phyloP scores from a whole-genome alignment of 2,113 vertebrate species.

The Vulpes lagopus region DNA sequence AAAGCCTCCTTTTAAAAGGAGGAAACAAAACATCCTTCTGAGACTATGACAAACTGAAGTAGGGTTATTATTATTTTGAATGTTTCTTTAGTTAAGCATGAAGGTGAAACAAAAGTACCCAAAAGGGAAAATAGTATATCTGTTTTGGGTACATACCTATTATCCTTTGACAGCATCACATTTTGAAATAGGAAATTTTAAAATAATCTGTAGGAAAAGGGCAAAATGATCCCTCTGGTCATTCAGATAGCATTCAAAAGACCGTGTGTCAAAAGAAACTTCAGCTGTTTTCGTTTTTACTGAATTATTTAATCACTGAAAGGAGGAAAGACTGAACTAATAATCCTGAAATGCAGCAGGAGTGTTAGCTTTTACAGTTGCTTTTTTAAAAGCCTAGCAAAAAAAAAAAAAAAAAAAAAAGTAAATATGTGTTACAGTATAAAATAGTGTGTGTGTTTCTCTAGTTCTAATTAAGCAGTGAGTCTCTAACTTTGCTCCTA shows the following conservation, averaged over 20 bases:
- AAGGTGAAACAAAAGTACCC: neutral
- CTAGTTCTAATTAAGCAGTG: neutral
- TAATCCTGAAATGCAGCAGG: neutral
- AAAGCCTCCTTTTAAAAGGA: neutral
- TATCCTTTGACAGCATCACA: neutral
- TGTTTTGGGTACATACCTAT: neutral
- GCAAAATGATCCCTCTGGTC: neutral
- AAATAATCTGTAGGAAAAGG: neutral
- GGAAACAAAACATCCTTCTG: neutral
- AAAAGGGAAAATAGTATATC: neutral
- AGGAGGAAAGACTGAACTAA: neutral
- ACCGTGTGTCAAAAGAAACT: neutral
- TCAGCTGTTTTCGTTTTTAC: neutral
- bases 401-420: neutral
- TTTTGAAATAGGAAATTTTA: neutral
- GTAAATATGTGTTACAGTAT: neutral
- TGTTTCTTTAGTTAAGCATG: neutral
- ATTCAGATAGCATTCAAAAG: neutral
- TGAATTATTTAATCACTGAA: conserved; percentile 7
- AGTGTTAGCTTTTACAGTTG: neutral
- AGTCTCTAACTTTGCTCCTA: neutral
- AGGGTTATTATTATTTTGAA: neutral
- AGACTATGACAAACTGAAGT: neutral
- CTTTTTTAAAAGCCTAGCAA: neutral
- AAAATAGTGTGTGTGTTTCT: neutral